Conservation (phyloP, 2,113 vertebrate species). For the Percina caprodes region DNA sequence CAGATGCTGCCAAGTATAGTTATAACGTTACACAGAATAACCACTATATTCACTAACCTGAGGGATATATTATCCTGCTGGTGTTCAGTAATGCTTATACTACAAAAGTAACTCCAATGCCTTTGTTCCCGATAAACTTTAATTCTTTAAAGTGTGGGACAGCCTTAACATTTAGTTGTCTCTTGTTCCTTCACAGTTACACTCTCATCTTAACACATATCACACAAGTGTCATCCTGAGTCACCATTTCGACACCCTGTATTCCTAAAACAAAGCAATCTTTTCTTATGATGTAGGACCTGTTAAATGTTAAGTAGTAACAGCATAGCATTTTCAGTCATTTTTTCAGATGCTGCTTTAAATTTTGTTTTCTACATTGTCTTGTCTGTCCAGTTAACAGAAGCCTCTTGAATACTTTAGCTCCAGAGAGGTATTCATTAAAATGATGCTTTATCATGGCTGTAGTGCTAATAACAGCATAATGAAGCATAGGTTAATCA, state of each 20-base stretch:
- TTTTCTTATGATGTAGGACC: background rate
- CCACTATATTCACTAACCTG: background rate
- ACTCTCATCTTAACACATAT: background rate
- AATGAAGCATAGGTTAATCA: background rate
- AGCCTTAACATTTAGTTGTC: background rate
- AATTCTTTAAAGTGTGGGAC: background rate
- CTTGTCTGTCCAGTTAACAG: background rate
- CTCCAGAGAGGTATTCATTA: constrained; percentile 18
- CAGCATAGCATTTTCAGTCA: background rate
- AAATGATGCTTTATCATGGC: background rate
- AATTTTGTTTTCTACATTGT: background rate
- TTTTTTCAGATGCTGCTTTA: background rate
- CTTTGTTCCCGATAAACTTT: background rate
- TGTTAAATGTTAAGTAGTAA: background rate
- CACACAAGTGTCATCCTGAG: background rate
- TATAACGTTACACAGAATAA: background rate
- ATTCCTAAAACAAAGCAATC: background rate
- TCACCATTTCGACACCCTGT: background rate
- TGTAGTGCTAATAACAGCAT: background rate
- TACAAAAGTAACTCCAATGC: background rate
- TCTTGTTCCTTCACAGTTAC: background rate
- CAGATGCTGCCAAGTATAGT: background rate
- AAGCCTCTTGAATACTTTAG: background rate
- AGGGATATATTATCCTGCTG: background rate
- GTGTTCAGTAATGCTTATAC: background rate